phyloP scores from a whole-genome alignment of 2,797 vertebrate species.

The Craterocephalus amniculus region DNA sequence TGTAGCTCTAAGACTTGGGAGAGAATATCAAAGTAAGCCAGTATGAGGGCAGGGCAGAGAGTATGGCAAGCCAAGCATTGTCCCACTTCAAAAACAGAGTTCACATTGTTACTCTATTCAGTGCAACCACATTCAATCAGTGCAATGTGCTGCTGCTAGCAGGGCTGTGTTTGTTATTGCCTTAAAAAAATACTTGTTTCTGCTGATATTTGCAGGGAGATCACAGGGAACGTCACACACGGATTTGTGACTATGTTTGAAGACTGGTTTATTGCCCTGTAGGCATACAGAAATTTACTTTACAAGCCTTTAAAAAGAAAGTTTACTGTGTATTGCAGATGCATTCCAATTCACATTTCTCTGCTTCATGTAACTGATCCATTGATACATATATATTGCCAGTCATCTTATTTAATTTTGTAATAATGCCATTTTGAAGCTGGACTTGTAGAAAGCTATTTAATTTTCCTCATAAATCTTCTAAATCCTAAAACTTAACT shows the following conservation, averaged over 20 bases:
- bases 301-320: too few relatives aligned
- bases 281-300: too few relatives aligned
- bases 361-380: neutral
- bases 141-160: too few relatives aligned
- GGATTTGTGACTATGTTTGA: too few relatives aligned
- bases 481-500: slow-evolving; percentile 37
- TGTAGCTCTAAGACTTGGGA: too few relatives aligned
- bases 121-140: neutral
- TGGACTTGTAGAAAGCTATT: slow-evolving; percentile 44
- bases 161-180: too few relatives aligned
- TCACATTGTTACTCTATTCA: neutral
- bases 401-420: slow-evolving; percentile 13
- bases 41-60: neutral
- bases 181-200: too few relatives aligned
- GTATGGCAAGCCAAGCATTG: neutral
- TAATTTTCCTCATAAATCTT: slow-evolving; percentile 24
- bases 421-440: slow-evolving; percentile 20
- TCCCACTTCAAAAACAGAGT: neutral
- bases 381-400: slow-evolving; percentile 5
- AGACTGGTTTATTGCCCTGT: too few relatives aligned
- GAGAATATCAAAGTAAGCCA: too few relatives aligned
- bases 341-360: slow-evolving; percentile 4
- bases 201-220: neutral
- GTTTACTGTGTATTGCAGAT: too few relatives aligned
- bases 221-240: neutral